Percentiles rank a stretch among this genome's conserved stretches.
Conservation (phyloP, 2,113 vertebrate genomes). For the Bos taurus region DNA sequence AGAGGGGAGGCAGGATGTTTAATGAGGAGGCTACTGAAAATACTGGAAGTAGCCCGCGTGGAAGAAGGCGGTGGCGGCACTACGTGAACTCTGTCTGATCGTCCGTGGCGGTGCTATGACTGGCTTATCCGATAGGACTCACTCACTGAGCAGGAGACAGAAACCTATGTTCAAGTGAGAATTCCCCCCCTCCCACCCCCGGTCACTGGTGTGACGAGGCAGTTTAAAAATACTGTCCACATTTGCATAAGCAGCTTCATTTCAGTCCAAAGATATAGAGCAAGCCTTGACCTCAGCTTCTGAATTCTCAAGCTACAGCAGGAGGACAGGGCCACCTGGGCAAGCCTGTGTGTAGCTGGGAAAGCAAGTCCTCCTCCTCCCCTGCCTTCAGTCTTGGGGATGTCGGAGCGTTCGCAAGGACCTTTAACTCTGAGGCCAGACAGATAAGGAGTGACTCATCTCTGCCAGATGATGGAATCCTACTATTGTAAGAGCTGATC, state of each 20-base stretch:
- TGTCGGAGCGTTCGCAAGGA: neutral
- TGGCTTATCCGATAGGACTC: neutral
- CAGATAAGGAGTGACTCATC: neutral
- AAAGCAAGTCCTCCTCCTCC: neutral
- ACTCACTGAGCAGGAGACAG: neutral
- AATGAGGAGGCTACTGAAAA: neutral
- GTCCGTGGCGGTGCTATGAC: neutral
- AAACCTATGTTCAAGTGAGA: neutral
- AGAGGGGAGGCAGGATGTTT: neutral
- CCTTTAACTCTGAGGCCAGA: neutral
- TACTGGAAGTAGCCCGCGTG: neutral
- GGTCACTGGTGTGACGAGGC: neutral
- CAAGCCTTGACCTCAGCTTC: neutral
- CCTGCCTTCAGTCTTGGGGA: neutral
- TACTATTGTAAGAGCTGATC: neutral
- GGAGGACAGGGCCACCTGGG: neutral
- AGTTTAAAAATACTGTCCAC: neutral
- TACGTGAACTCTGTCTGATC: neutral
- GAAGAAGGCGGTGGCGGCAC: neutral
- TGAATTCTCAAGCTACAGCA: neutral
- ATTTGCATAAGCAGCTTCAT: neutral
- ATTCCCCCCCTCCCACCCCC: neutral
- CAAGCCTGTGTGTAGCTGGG: neutral
- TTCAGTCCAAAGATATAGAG: neutral
- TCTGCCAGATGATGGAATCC: neutral